Percentiles rank a stretch among this genome's conserved stretches.
Conservation (phyloP, 2,888 invertebrate genomes). For the Hirtodrosophila confusa region DNA sequence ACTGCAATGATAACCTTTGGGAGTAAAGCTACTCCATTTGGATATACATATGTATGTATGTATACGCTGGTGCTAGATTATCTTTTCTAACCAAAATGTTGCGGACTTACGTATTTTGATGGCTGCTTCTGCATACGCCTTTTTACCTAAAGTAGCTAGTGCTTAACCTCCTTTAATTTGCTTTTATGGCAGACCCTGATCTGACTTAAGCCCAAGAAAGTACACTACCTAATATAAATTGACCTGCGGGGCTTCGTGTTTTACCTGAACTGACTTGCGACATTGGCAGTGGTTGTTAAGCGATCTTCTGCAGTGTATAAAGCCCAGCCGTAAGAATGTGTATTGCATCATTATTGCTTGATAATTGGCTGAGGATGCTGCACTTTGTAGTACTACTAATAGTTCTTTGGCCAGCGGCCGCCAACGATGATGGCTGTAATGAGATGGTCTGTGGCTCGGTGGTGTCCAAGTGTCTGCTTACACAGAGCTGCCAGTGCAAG, state of each 20-base stretch:
- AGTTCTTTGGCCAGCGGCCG: constrained; percentile 7
- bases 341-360: constrained; percentile 36
- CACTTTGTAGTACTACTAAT: constrained; percentile 24
- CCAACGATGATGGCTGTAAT: constrained; percentile 73
- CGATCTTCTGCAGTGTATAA: constrained; percentile 11
- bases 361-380: constrained; percentile 36
- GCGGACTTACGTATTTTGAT: constrained; percentile 2
- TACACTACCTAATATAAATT: constrained; percentile 32
- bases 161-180: constrained; percentile 66
- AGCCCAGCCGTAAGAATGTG: neutral
- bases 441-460: constrained; percentile 91
- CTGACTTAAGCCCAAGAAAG: neutral
- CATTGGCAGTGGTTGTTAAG: neutral
- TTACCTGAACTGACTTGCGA: constrained; percentile 7
- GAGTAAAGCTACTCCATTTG: neutral
- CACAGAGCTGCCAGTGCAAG: constrained; percentile 97
- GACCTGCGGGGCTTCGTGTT: constrained; percentile 1
- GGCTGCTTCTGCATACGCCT: neutral
- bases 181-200: constrained; percentile 37
- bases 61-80: neutral
- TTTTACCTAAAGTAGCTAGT: constrained; percentile 11
- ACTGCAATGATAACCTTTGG: constrained; percentile 22
- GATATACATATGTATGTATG: neutral
- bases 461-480: constrained; percentile 97
- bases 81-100: constrained; percentile 2